These are phyloP conservation scores for Cirrhinus molitorella DNA, from an alignment of 2,797 vertebrate genomes.

Conservation along the genomic window DNA sequence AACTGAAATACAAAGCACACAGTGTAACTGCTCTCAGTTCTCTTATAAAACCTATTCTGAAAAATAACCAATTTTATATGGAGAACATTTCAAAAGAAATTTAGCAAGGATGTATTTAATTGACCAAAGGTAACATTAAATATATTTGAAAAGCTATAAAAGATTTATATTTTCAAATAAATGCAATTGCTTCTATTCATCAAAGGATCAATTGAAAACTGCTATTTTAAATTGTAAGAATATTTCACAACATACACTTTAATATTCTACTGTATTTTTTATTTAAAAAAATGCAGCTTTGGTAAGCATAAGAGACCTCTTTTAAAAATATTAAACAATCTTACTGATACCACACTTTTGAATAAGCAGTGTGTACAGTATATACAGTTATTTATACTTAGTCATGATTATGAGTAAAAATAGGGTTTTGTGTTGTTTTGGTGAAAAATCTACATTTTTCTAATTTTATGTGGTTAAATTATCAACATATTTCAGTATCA, in stretches of 20 bases:
- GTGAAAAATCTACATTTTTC: no score
- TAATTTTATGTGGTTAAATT: neutral
- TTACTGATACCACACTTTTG: neutral
- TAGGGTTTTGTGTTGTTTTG: neutral
- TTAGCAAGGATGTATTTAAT: neutral
- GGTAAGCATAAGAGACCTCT: no score
- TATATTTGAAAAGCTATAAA: neutral
- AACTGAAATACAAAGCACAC: neutral
- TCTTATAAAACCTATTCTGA: no score
- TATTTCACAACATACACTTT: no score
- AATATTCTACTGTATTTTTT: no score
- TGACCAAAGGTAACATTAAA: neutral
- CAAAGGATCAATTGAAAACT: no score
- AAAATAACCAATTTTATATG: no score
- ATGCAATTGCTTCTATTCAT: no score
- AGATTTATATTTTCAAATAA: no score
- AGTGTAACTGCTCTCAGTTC: neutral
- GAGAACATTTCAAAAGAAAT: neutral
- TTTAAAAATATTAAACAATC: neutral
- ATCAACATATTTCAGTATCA: neutral
- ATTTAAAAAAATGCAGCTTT: no score
- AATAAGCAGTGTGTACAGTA: neutral
- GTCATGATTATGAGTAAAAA: neutral
- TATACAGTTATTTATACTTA: neutral
- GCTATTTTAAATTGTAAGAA: no score